These are phyloP conservation scores for Apeltes quadracus DNA, from an alignment of 2,113 vertebrate genomes.

Conservation along the genomic window DNA sequence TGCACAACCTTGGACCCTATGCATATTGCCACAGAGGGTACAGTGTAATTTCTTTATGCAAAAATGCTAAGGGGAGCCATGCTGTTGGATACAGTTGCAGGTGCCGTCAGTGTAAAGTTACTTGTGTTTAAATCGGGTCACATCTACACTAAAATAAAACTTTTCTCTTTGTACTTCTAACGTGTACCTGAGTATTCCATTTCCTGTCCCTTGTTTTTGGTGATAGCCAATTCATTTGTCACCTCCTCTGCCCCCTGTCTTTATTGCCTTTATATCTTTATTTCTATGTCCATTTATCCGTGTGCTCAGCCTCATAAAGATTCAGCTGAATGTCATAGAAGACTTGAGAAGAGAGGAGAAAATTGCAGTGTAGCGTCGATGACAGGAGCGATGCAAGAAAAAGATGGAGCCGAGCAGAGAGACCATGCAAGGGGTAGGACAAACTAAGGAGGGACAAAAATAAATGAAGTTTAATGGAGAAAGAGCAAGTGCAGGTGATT, in stretches of 20 bases:
- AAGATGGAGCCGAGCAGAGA: conserved; percentile 2
- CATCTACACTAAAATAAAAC: conserved; percentile 21
- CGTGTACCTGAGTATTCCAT: conserved; percentile 27
- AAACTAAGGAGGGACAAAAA: conserved; percentile 23
- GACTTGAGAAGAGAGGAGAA: conserved; percentile 18
- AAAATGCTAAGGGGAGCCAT: neutral
- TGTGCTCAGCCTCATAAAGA: conserved; percentile 13
- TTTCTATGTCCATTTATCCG: conserved; percentile 16
- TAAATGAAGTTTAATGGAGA: conserved; percentile 28
- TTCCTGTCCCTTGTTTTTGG: conserved; percentile 43
- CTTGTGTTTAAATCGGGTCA: neutral
- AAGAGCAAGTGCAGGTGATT: conserved; percentile 23
- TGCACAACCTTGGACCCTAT: neutral
- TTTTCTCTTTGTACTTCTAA: conserved; percentile 17
- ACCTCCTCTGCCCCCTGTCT: conserved; percentile 12
- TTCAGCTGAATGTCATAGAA: conserved; percentile 29
- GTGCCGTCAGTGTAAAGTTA: neutral
- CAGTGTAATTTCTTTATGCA: neutral
- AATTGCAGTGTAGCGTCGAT: conserved; percentile 22
- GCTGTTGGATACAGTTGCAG: neutral
- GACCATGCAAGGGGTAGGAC: conserved; percentile 13
- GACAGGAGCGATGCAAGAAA: conserved; percentile 10
- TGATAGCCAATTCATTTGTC: conserved; percentile 42
- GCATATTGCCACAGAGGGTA: neutral
- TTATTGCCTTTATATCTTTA: conserved; percentile 12